These are phyloP conservation scores for Miltochrista miniata DNA, from an alignment of 2,888 invertebrate species.

Conservation along the genomic window DNA sequence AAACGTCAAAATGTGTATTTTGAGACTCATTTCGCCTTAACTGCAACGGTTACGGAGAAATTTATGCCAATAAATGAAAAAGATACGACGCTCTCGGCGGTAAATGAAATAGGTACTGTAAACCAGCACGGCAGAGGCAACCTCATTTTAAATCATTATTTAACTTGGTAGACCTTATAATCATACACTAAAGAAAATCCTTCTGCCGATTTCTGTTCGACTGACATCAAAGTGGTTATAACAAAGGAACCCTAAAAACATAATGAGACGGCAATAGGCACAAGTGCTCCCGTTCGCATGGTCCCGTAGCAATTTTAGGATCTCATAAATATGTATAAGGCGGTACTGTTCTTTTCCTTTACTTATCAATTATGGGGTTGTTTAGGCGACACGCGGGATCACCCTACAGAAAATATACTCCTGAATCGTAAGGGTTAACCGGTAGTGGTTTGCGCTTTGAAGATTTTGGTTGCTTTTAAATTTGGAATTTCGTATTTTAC, in stretches of 20 bases:
- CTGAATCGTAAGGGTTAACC: slow-evolving; percentile 69
- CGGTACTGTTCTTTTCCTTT: slow-evolving; percentile 81
- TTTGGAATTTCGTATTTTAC: slow-evolving; percentile 21
- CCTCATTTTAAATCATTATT: not conserved
- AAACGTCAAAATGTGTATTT: too few species aligned
- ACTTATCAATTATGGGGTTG: slow-evolving; percentile 83
- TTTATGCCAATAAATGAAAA: too few species aligned
- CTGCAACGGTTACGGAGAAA: too few species aligned
- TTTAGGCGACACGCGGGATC: slow-evolving; percentile 72
- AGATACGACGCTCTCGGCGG: too few species aligned
- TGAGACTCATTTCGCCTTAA: too few species aligned
- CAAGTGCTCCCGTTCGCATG: slow-evolving; percentile 81
- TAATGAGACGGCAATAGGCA: slow-evolving; percentile 74
- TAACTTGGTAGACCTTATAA: slow-evolving; percentile 41
- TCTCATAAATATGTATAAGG: slow-evolving; percentile 82
- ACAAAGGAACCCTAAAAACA: slow-evolving; percentile 79
- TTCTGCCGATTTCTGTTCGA: slow-evolving; percentile 60
- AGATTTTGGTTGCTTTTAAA: slow-evolving; percentile 47
- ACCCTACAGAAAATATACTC: slow-evolving; percentile 59
- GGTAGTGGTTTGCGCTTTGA: slow-evolving; percentile 45
- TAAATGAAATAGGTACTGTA: too few species aligned
- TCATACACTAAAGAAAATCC: slow-evolving; percentile 66
- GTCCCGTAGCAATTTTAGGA: slow-evolving; percentile 78
- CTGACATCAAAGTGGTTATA: slow-evolving; percentile 77
- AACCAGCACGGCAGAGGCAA: too few species aligned